Evolutionary conservation across 1,140 invertebrate species (phyloP), one percentile per base, ranked within the genome.

Genomic region (Drosophila obscura): DNA sequence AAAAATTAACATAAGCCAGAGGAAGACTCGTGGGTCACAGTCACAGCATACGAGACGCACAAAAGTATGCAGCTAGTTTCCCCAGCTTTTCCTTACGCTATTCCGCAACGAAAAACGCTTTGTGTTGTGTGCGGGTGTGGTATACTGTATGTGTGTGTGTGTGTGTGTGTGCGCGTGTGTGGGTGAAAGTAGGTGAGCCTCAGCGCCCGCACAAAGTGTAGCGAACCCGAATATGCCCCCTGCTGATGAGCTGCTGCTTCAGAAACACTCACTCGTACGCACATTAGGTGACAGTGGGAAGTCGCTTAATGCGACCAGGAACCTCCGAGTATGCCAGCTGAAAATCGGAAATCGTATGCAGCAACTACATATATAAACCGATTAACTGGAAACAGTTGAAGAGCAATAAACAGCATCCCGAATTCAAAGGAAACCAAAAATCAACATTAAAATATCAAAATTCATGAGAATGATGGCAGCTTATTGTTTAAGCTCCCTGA

Each of bases 1-100:
- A 77, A 84, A 83, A 84, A 84, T 80, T 85, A 85, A 77, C 81
- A 84, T 84, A 84, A 85, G 64, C 77, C 82, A 79, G 56, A 31
- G 31, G 15, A 45, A 28, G 64, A 55, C 45, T 55, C 50, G 44
- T 51, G 49, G 43, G 69, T 39, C 35, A 39, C 11, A 31, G 31
- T 31, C 31, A 39, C 35, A 39, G 35, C 35, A 39, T 39, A 73
- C 65, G 45, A 72, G 59, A 59, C 66, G 71, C 76, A 68, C 63
- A 76, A 85, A 85, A 84, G 80, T 84, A 68, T 75, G 66, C 80
- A 79, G 66, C 81, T 85, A 80, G 63, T 84, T 76, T 55, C 43
- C 46, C 48, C 50, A 67, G 58, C 53, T 45, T 46, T 63, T 46
- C 50, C 49, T 48, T 61, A 51, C 2, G 41, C 46, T 63, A 22